Evolutionary conservation across 2,113 vertebrate species (phyloP).

Genomic region (Perca schrenkii): DNA sequence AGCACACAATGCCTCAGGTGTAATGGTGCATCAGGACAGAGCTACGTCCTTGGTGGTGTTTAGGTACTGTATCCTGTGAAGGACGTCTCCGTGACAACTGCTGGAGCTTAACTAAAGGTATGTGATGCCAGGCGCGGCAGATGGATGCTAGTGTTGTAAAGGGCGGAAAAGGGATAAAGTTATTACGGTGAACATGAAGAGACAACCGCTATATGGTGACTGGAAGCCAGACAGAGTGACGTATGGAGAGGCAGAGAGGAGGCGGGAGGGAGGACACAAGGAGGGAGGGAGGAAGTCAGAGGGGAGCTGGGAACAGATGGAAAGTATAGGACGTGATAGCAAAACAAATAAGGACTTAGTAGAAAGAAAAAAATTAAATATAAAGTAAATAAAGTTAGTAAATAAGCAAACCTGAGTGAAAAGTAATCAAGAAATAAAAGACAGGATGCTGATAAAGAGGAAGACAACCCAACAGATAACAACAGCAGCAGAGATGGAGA

Average conservation of each 20-base stretch:
- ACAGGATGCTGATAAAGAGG: not conserved
- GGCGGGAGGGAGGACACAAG: not conserved
- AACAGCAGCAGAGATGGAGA: not conserved
- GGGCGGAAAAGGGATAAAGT: slow-evolving; percentile 21
- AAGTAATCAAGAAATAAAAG: not conserved
- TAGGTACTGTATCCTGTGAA: slow-evolving; percentile 19
- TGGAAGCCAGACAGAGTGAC: slow-evolving; percentile 22
- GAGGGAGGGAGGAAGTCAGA: not conserved
- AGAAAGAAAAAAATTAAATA: not conserved
- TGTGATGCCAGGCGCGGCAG: slow-evolving; percentile 18
- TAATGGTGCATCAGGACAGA: not conserved
- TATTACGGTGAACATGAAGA: slow-evolving; percentile 19
- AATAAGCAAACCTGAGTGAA: not conserved
- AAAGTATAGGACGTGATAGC: not conserved
- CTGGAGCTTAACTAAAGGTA: slow-evolving; percentile 21
- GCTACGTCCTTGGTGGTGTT: slow-evolving; percentile 8
- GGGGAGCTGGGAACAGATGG: slow-evolving; percentile 19
- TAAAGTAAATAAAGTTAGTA: not conserved
- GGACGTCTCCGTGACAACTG: slow-evolving; percentile 12
- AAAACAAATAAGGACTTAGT: not conserved
- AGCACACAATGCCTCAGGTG: not conserved
- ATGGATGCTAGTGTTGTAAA: slow-evolving; percentile 22
- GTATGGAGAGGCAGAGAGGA: not conserved
- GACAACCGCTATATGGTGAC: not conserved
- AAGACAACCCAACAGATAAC: not conserved